Evolutionary conservation across 2,113 vertebrate species (phyloP).

Genomic region (Macquaria australasica): DNA sequence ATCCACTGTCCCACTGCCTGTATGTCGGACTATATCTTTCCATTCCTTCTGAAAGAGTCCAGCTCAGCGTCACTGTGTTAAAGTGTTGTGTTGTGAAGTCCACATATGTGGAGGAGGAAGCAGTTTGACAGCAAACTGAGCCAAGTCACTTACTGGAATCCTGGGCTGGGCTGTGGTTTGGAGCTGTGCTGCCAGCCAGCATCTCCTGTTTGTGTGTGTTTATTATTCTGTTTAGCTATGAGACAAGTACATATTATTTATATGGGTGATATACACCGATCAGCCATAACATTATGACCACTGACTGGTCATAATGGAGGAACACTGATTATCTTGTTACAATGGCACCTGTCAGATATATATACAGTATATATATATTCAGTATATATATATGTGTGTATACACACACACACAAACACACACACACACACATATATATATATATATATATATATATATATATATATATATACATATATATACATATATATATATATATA

Average conservation of each 20-base stretch:
- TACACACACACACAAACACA: no score
- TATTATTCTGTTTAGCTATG: background rate
- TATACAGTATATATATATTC: no score
- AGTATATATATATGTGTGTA: no score
- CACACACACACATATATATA: no score
- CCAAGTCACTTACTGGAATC: conserved; percentile 56
- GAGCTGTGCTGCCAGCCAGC: conserved; percentile 20
- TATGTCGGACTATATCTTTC: background rate
- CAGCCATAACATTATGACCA: no score
- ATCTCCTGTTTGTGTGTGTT: background rate
- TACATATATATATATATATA: no score
- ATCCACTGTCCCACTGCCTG: background rate
- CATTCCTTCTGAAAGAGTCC: background rate
- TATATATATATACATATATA: no score
- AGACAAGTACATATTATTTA: background rate
- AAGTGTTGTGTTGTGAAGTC: background rate
- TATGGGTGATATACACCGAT: background rate
- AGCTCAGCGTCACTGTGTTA: background rate
- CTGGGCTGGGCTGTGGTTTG: conserved; percentile 50
- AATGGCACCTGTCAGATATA: no score
- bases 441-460: no score
- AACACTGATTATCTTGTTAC: no score
- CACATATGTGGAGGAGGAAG: conserved; percentile 6
- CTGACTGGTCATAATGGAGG: no score
- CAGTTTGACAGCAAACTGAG: conserved; percentile 33